A percentile compares a stretch with the other conserved stretches of the same genome.
These are phyloP conservation scores for Laupala kohalensis DNA, from an alignment of 1,140 invertebrate genomes.

Conservation along the genomic window DNA sequence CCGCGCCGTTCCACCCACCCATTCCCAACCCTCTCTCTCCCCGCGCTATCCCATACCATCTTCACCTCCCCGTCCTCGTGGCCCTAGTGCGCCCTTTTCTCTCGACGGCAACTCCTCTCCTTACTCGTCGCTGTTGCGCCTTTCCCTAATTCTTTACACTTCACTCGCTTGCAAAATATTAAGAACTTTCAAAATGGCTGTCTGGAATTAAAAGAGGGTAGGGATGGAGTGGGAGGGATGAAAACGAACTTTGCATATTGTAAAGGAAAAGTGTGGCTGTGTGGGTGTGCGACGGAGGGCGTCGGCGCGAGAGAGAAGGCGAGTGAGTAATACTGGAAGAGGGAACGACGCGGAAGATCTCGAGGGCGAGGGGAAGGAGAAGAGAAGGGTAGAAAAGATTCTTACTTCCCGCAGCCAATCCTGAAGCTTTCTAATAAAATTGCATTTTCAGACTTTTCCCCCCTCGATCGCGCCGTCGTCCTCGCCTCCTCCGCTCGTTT, in stretches of 20 bases:
- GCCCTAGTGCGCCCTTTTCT: neutral
- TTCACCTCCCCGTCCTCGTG: neutral
- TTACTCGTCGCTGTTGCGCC: neutral
- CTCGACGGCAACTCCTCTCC: neutral
- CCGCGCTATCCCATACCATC: neutral
- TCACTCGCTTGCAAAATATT: constrained; percentile 11
- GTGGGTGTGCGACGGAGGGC: neutral
- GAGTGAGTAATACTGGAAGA: neutral
- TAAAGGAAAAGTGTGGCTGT: constrained; percentile 8
- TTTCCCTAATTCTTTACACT: constrained; percentile 7
- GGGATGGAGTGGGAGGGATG: neutral
- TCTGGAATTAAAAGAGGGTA: constrained; percentile 12
- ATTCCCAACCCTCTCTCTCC: neutral
- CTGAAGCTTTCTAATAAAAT: constrained; percentile 9
- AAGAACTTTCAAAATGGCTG: constrained; percentile 13
- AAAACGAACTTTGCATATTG: constrained; percentile 12
- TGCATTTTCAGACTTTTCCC: constrained; percentile 2
- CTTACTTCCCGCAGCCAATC: constrained; percentile 7
- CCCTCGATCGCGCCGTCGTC: neutral
- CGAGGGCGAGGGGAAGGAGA: neutral
- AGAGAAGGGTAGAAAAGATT: constrained; percentile 1
- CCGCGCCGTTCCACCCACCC: neutral
- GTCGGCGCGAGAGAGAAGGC: neutral
- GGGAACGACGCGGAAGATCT: neutral
- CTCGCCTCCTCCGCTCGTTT: neutral